phyloP scores from a whole-genome alignment of 2,888 invertebrate species.

The Erebia aethiops region DNA sequence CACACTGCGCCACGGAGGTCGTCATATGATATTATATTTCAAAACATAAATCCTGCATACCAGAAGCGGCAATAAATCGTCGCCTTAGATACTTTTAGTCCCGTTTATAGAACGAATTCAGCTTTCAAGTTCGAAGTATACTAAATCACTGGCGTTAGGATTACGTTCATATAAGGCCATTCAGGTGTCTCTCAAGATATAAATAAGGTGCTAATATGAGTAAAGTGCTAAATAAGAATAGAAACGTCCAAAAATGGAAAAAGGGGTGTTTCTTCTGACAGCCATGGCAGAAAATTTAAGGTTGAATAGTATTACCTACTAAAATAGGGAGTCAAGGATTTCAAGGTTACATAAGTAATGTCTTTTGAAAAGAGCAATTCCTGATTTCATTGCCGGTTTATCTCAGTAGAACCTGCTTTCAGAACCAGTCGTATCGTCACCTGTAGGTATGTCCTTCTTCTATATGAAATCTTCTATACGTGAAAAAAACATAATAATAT shows the following conservation, averaged over 20 bases:
- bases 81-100: conserved; percentile 42
- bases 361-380: too few relatives aligned
- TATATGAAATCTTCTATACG: too few relatives aligned
- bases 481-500: too few relatives aligned
- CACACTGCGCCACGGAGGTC: too few relatives aligned
- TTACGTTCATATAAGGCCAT: conserved; percentile 47
- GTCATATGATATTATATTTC: conserved; percentile 29
- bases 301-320: not conserved
- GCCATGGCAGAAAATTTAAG: not conserved
- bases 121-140: conserved; percentile 42
- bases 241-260: conserved; percentile 29
- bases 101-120: conserved; percentile 48
- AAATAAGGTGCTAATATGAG: conserved; percentile 36
- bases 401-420: too few relatives aligned
- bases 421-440: too few relatives aligned
- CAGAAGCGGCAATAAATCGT: conserved; percentile 43
- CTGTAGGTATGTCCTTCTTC: too few relatives aligned
- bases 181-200: conserved; percentile 50
- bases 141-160: conserved; percentile 38
- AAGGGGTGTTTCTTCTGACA: not conserved
- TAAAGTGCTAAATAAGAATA: conserved; percentile 41
- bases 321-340: not conserved
- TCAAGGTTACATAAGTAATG: not conserved
- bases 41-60: conserved; percentile 40
- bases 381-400: too few relatives aligned